Evolutionary conservation across 2,888 invertebrate genomes (phyloP).

Genomic region (Geotrupes spiniger): DNA sequence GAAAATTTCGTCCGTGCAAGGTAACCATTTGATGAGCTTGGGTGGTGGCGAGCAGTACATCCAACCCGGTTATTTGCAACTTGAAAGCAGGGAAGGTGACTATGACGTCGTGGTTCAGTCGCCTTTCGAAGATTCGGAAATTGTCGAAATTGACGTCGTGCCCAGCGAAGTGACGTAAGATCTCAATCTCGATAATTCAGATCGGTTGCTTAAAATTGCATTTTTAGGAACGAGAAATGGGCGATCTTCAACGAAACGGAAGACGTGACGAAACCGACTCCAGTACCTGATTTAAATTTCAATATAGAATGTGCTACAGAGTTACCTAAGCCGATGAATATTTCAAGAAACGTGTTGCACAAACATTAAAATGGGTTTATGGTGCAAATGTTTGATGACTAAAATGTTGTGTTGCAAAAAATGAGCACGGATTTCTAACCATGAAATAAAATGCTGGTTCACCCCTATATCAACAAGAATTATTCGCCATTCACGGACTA

Average conservation of each 20-base stretch:
- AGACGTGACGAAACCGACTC: constrained; percentile 14
- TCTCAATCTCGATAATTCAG: neutral
- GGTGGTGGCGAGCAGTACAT: constrained; percentile 17
- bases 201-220: neutral
- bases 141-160: constrained; percentile 29
- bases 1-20: constrained; percentile 35
- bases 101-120: constrained; percentile 8
- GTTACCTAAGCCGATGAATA: constrained; percentile 27
- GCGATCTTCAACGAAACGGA: constrained; percentile 25
- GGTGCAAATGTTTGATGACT: no score
- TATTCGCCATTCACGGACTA: no score
- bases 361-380: no score
- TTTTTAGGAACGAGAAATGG: constrained; percentile 28
- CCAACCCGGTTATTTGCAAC: no score
- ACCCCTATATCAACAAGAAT: no score
- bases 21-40: constrained; percentile 4
- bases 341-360: neutral
- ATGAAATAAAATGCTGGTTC: no score
- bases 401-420: no score
- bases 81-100: constrained; percentile 5
- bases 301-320: constrained; percentile 24
- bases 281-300: constrained; percentile 17
- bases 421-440: no score
- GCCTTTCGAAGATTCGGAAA: constrained; percentile 24
- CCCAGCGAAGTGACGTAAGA: constrained; percentile 32